phyloP scores from a whole-genome alignment of 2,113 vertebrate species.

The Paramormyrops kingsleyae region DNA sequence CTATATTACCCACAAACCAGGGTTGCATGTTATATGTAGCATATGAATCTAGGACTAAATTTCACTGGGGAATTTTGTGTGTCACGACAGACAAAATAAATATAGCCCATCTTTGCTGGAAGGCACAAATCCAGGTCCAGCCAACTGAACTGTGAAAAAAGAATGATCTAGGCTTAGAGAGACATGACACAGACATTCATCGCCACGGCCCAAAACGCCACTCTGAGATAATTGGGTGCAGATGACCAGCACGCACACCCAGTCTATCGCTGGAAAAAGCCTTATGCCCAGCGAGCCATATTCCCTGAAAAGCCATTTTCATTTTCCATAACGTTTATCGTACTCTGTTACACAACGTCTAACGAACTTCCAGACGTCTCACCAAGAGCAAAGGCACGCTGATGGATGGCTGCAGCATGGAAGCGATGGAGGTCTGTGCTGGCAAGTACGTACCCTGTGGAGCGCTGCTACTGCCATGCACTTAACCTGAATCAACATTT shows the following conservation, averaged over 20 bases:
- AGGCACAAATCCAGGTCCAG: not conserved
- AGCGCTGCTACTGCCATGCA: not conserved
- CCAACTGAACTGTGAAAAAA: constrained; percentile 27
- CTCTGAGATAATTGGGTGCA: constrained; percentile 46
- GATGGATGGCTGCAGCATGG: not conserved
- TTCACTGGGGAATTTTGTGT: not conserved
- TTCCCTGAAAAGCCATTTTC: constrained; percentile 38
- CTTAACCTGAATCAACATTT: not conserved
- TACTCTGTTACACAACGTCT: not conserved
- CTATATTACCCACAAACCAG: not conserved
- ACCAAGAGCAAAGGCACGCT: not conserved
- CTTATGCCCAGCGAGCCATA: constrained; percentile 4
- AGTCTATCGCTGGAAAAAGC: not conserved
- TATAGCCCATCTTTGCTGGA: not conserved
- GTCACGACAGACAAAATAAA: not conserved
- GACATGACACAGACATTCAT: constrained; percentile 32
- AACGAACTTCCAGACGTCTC: not conserved
- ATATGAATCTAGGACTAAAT: not conserved
- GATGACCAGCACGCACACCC: constrained; percentile 27
- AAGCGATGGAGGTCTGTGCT: not conserved
- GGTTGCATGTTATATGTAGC: not conserved
- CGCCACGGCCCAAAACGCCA: not conserved
- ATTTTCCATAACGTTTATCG: constrained; percentile 47
- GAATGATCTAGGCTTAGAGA: constrained; percentile 21
- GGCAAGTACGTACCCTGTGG: not conserved